Evolutionary conservation across 2,888 invertebrate species (phyloP), one percentile per base, ranked within the genome.

Genomic region (Sabatieria punctata): DNA sequence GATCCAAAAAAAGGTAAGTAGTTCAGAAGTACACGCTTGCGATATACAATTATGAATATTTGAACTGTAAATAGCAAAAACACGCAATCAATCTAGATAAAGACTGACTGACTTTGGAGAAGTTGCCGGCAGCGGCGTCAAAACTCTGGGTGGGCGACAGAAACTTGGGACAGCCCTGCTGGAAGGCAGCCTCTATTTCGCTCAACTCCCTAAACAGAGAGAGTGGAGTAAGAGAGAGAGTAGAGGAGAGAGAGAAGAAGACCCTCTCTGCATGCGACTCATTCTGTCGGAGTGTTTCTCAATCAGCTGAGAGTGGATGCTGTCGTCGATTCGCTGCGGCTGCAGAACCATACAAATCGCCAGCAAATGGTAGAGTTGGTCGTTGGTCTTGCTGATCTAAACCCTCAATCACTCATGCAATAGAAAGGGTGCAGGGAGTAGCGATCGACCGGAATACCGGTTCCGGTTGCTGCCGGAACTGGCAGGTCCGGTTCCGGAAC

Each of bases 301-400:
- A 79, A 65, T 74, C 38, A 89, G 73, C 52, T 77, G 79, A 65
- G 89, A 85, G 65, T 91, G 88, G 51, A 97, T 83, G 27, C 86
- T 85, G 65, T 97, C 97, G 65, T 97, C 97, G 53, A 97, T 89
- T 57, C 91, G 85, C 69, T 97, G 95, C 1, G 97, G 97, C 68
- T 95, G 91, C 50, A 95, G 74, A 1, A 88, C 89, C 59, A 97
- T 74, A 61, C 95, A 97, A 55, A 97, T 89, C 1, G 91, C 86
- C 59, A 97, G 68, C 54, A 97, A 72, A 63, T 88, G 83, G 71
- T 91, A 97, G 88, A 97, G 93, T 70, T 93, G 89, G 57, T 97
- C 97, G 0, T 93, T 91, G 71, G 93, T 93, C 71, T 95, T 95
- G 65, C 66, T 66, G 46, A 72, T 71, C 71, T 71, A 52, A 39